Evolutionary conservation across 2,888 invertebrate species (phyloP).

Genomic region (Pocota personata): DNA sequence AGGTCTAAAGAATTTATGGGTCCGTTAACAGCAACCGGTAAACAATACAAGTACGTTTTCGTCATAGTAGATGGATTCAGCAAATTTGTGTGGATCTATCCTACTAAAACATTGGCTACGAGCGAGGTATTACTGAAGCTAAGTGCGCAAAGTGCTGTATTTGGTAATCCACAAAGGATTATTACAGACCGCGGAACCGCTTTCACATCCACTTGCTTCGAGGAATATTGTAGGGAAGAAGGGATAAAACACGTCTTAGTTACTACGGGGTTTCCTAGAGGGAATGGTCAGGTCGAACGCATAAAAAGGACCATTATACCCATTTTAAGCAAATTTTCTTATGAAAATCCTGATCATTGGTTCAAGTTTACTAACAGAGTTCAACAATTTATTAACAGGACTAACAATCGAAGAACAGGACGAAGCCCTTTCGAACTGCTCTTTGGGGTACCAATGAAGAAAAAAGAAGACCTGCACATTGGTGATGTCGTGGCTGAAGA

Average conservation of each 20-base stretch:
- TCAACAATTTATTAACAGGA: conserved; percentile 74
- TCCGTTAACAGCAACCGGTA: conserved; percentile 16
- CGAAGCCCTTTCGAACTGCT: conserved; percentile 29
- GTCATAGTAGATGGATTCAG: too few species aligned
- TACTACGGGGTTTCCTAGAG: too few species aligned
- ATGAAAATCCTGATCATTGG: conserved; percentile 77
- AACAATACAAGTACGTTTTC: conserved; percentile 24
- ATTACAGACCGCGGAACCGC: too few species aligned
- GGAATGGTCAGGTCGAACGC: conserved; percentile 79
- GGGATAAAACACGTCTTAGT: too few species aligned
- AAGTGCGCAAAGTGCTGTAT: too few species aligned
- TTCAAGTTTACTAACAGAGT: conserved; percentile 73
- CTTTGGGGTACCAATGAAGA: conserved; percentile 18
- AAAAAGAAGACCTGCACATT: conserved; percentile 3
- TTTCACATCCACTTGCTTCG: too few species aligned
- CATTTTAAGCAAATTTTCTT: conserved; percentile 77
- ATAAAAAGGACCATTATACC: conserved; percentile 77
- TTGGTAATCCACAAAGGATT: too few species aligned
- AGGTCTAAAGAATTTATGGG: conserved; percentile 29
- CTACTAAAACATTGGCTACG: too few species aligned
- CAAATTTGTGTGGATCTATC: too few species aligned
- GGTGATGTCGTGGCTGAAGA: neutral
- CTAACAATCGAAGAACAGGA: conserved; percentile 70
- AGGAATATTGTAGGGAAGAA: too few species aligned
- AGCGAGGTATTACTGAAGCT: too few species aligned